phyloP scores from a whole-genome alignment of 2,113 vertebrate genomes.

The Hypocryptadius cinnamomeus region DNA sequence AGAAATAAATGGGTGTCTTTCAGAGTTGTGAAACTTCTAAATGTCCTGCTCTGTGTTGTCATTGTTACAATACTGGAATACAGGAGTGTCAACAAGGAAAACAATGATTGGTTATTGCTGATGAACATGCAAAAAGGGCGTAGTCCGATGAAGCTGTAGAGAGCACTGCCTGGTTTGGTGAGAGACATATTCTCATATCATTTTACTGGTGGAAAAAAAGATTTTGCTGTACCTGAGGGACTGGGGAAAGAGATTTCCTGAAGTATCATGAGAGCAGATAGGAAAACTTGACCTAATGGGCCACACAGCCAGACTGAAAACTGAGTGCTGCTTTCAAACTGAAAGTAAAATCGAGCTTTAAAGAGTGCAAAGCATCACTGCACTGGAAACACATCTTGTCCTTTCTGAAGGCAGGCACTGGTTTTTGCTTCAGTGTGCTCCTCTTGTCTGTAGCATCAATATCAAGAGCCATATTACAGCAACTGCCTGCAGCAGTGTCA shows the following conservation, averaged over 20 bases:
- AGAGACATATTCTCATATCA: not conserved
- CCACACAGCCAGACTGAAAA: not conserved
- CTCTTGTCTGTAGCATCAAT: not conserved
- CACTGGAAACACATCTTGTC: not conserved
- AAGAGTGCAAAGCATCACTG: not conserved
- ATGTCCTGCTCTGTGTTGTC: not conserved
- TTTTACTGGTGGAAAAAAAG: not conserved
- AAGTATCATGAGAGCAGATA: not conserved
- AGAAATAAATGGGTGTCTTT: not conserved
- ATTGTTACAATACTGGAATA: not conserved
- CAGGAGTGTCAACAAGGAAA: not conserved
- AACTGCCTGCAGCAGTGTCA: not conserved
- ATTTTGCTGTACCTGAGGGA: not conserved
- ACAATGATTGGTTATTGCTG: not conserved
- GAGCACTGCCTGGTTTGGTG: not conserved
- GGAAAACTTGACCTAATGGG: not conserved
- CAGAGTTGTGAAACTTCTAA: not conserved
- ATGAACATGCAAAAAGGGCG: not conserved
- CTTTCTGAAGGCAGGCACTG: not conserved
- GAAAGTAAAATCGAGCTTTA: not conserved
- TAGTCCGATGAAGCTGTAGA: not conserved
- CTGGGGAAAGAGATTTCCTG: not conserved
- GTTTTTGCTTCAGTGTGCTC: not conserved
- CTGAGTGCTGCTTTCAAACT: not conserved
- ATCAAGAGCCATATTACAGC: not conserved